Percentiles rank a stretch among this genome's conserved stretches.
phyloP scores from a whole-genome alignment of 2,113 vertebrate species.

The Ranitomeya variabilis region DNA sequence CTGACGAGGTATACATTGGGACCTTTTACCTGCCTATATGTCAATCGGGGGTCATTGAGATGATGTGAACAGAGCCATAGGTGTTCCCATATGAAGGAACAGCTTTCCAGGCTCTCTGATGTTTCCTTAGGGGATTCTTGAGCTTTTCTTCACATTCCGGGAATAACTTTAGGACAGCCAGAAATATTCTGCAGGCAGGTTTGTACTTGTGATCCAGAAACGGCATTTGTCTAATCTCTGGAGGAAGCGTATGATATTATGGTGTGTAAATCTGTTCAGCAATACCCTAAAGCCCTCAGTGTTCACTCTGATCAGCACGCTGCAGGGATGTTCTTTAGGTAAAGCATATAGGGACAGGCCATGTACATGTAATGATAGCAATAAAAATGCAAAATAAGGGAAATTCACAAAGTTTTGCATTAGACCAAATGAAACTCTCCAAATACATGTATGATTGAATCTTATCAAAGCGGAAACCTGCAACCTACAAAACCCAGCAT shows the following conservation, averaged over 20 bases:
- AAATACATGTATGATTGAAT: no score
- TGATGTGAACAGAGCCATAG: no score
- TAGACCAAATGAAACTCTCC: no score
- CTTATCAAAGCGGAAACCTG: no score
- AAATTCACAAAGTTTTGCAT: no score
- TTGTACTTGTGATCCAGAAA: conserved; percentile 36
- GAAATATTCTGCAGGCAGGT: conserved; percentile 21
- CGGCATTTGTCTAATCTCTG: conserved; percentile 21
- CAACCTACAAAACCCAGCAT: no score
- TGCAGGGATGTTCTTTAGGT: conserved; percentile 16
- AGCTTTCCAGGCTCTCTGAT: background rate
- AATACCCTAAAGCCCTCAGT: conserved; percentile 31
- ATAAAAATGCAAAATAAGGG: no score
- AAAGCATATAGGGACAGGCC: background rate
- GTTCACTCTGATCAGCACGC: background rate
- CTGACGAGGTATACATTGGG: no score
- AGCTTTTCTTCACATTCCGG: conserved; percentile 37
- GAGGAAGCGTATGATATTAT: conserved; percentile 18
- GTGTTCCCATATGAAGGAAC: background rate
- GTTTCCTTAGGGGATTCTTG: conserved; percentile 38
- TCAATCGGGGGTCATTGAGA: no score
- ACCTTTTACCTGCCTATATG: no score
- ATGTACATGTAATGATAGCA: background rate
- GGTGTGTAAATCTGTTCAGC: conserved; percentile 37
- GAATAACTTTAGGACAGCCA: conserved; percentile 42